Base-by-base conservation (phyloP, 1,140 invertebrate species). In the Drosophila tsacasi region DNA sequence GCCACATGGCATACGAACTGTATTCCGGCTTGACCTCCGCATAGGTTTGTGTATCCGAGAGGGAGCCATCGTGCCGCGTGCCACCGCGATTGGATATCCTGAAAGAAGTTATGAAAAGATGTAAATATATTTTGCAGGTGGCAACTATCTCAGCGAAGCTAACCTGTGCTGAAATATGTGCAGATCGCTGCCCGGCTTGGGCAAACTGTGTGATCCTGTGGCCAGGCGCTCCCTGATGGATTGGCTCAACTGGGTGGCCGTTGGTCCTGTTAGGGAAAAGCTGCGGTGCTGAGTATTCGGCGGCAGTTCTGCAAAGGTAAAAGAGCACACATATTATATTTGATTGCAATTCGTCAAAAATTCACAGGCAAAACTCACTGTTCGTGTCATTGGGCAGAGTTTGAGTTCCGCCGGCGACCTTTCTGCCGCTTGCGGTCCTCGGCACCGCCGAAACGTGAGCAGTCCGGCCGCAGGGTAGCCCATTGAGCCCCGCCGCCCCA, bases 361-460 rank as follows among this genome's bases (percentile, higher is more conserved):
- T n/a, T 27, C 10, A 1, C 6, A 5, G 2, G 27, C 3, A 5
- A 19, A 72, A 94, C 94, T 94, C 91, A 95, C 95, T 95, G 89
- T 95, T 95, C 35, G 97, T 93, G 79, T 97, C 97, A 68, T 96
- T 96, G 7, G 96, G 97, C 83, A 96, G 95, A 0, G 97, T 98
- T 93, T 98, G 97, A 0, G 97, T 98, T 8, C 97, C 97, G 17
- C 97, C 97, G 9, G 97, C 97, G 1, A 97, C 95, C 94, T 97
- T 97, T 8, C 98, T 96, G 94, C 98, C 97, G 19, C 95, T 95
- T 93, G 77, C 80, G 1, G 96, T 97, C 81, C 96, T 94, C 9
- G 97, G 96, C 21, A 97, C 96, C 2, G 96, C 96, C 44, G 97
- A 97, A 9, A 97, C 96, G 94, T 97, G 96, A 57, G 96, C 96